Evolutionary conservation across 2,113 vertebrate species (phyloP).

Genomic region (Pangasianodon gigas): DNA sequence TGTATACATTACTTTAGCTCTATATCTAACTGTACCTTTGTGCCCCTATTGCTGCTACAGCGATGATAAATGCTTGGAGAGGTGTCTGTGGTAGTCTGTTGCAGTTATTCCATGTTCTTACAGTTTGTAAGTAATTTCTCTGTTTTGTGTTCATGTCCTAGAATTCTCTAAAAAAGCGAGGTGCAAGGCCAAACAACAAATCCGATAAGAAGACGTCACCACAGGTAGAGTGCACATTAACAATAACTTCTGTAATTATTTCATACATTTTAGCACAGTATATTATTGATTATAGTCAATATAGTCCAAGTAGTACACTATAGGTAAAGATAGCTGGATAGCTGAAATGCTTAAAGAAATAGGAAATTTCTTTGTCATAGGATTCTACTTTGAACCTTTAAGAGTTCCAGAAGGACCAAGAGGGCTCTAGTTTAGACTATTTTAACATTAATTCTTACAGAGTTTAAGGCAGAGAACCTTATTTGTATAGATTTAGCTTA

Average conservation of each 20-base stretch:
- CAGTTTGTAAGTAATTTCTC: conserved; percentile 29
- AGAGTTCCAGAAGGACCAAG: not conserved
- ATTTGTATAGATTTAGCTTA: not conserved
- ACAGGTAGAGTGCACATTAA: conserved; percentile 67
- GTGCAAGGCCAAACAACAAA: conserved; percentile 85
- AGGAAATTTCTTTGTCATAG: not conserved
- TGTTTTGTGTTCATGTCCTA: conserved; percentile 62
- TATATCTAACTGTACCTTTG: conserved; percentile 35
- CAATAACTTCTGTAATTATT: not conserved
- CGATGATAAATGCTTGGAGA: conserved; percentile 36
- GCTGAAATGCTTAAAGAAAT: not conserved
- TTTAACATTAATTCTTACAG: not conserved
- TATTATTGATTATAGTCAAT: not conserved
- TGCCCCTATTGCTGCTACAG: conserved; percentile 18
- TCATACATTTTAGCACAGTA: not conserved
- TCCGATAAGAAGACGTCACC: conserved; percentile 85
- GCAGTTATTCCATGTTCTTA: conserved; percentile 29
- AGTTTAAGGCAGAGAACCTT: not conserved
- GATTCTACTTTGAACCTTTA: not conserved
- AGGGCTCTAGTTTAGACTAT: not conserved
- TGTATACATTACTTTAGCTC: conserved; percentile 18
- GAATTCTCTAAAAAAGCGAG: conserved; percentile 93
- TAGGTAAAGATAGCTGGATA: not conserved
- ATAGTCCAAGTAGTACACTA: not conserved
- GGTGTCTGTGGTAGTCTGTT: not conserved